phyloP scores from a whole-genome alignment of 2,888 invertebrate genomes.

The Biston stratarius region DNA sequence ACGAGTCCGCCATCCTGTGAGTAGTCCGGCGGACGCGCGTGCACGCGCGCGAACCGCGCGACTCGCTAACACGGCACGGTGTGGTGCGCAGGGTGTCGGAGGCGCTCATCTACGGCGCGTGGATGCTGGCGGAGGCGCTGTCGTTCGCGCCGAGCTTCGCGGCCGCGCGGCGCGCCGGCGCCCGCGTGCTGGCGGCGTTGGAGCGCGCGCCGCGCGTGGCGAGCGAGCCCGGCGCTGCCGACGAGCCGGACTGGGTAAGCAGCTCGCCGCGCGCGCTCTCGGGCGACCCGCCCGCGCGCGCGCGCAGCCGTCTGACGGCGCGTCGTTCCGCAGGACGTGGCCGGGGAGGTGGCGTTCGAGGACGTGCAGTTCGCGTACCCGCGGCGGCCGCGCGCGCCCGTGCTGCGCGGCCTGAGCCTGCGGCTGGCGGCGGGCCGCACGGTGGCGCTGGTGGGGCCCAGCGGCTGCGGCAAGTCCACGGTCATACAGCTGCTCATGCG shows the following conservation, averaged over 20 bases:
- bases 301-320: background rate
- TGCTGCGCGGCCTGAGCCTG: conserved; percentile 89
- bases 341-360: conserved; percentile 88
- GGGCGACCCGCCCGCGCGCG: background rate
- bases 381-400: conserved; percentile 88
- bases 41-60: no score
- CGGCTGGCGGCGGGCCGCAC: conserved; percentile 88
- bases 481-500: conserved; percentile 91
- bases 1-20: conserved; percentile 90
- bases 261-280: background rate
- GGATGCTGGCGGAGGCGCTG: conserved; percentile 92
- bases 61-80: no score
- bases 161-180: conserved; percentile 89
- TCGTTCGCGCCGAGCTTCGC: conserved; percentile 92
- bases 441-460: conserved; percentile 90
- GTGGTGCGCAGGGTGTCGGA: conserved; percentile 92
- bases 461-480: conserved; percentile 94
- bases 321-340: conserved; percentile 72
- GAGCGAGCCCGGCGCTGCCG: conserved; percentile 56
- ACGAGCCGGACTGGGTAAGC: conserved; percentile 69
- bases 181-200: conserved; percentile 87
- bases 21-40: conserved; percentile 48
- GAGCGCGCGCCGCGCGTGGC: conserved; percentile 72
- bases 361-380: conserved; percentile 92
- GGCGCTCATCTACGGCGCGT: conserved; percentile 91